phyloP scores from a whole-genome alignment of 1,140 invertebrate genomes.

The Muscidifurax raptorellus region DNA sequence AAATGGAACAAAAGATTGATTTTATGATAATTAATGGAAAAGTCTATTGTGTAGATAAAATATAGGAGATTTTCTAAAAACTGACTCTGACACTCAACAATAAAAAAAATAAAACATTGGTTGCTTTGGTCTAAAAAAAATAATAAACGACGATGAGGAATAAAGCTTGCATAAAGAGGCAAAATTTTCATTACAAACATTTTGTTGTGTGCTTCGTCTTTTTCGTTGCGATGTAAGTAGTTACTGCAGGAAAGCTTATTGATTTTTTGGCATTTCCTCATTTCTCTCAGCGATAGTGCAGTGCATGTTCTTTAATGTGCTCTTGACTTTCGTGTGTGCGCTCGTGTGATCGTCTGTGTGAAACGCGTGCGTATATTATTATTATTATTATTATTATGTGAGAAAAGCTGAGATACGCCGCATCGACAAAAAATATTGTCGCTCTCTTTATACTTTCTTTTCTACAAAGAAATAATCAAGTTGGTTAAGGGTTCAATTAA shows the following conservation, averaged over 20 bases:
- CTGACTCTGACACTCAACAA: neutral
- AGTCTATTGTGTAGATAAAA: too few species aligned
- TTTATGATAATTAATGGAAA: too few species aligned
- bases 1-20: neutral
- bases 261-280: neutral
- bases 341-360: neutral
- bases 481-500: slow-evolving; percentile 49
- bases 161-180: too few species aligned
- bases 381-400: neutral
- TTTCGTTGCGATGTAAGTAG: neutral
- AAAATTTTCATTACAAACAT: neutral
- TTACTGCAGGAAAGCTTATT: neutral
- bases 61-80: neutral
- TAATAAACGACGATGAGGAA: neutral
- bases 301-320: neutral
- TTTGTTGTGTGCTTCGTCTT: neutral
- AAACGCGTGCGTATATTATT: too few species aligned
- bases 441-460: slow-evolving; percentile 20
- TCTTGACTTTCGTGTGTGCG: slow-evolving; percentile 18
- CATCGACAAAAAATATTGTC: neutral
- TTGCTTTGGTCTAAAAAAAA: neutral
- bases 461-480: slow-evolving; percentile 32
- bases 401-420: slow-evolving; percentile 8
- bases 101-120: neutral
- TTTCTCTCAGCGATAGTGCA: neutral